A percentile compares a stretch with the other conserved stretches of the same genome.
These are phyloP conservation scores for Pectinophora gossypiella DNA, from an alignment of 1,140 invertebrate species.

Conservation along the genomic window DNA sequence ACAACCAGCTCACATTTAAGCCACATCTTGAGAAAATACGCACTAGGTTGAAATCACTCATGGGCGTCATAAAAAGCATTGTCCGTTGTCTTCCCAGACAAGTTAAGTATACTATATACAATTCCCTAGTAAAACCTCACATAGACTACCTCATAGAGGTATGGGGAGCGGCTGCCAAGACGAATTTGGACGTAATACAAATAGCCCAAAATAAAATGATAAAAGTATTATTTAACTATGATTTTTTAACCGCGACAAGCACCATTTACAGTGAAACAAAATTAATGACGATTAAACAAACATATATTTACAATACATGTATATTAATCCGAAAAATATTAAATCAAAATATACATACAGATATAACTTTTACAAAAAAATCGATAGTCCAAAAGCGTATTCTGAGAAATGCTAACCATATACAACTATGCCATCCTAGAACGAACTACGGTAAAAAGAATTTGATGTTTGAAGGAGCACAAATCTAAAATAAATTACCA, in stretches of 20 bases:
- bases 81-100: not conserved
- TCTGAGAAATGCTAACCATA: too few relatives aligned
- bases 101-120: not conserved
- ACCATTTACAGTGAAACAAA: too few relatives aligned
- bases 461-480: too few relatives aligned
- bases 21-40: not conserved
- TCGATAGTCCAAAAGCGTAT: too few relatives aligned
- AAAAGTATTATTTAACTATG: not conserved
- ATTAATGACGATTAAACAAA: not conserved
- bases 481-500: too few relatives aligned
- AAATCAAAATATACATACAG: not conserved
- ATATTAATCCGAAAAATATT: not conserved
- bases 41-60: not conserved
- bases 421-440: too few relatives aligned
- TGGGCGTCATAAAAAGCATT: not conserved
- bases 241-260: not conserved
- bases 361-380: too few relatives aligned
- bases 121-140: not conserved
- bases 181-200: not conserved
- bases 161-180: not conserved
- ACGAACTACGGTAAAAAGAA: too few relatives aligned
- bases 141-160: not conserved
- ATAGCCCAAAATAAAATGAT: not conserved
- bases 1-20: not conserved
- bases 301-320: not conserved